A percentile compares a stretch with the other conserved stretches of the same genome.
These are phyloP conservation scores for Grus americana DNA, from an alignment of 2,113 vertebrate genomes.

Conservation along the genomic window DNA sequence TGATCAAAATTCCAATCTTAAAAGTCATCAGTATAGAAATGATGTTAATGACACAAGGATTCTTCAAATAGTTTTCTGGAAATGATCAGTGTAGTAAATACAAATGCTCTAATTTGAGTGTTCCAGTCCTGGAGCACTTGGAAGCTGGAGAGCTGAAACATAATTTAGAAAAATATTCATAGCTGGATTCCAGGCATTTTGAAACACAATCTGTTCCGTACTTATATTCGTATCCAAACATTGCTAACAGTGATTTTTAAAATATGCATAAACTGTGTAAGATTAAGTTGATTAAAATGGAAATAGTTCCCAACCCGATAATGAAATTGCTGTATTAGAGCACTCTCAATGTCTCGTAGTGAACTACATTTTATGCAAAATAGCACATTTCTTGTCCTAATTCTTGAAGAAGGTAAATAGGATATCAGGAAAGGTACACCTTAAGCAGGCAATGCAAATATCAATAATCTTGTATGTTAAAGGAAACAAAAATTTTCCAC, in stretches of 20 bases:
- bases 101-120: background rate
- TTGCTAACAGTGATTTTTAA: background rate
- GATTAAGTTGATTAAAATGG: background rate
- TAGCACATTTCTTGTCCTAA: background rate
- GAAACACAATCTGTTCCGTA: background rate
- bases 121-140: background rate
- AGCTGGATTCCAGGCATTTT: constrained; percentile 24
- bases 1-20: background rate
- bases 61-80: background rate
- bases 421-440: background rate
- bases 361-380: background rate
- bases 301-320: background rate
- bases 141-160: constrained; percentile 11
- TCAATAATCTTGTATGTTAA: background rate
- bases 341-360: background rate
- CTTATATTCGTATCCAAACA: constrained; percentile 21
- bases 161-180: background rate
- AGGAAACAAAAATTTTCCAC: background rate
- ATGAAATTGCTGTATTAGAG: background rate
- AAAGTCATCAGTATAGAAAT: background rate
- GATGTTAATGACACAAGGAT: background rate
- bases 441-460: background rate
- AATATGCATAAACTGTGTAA: background rate
- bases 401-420: background rate
- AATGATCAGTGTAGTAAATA: background rate